These are phyloP conservation scores for Catharus fuscescens DNA, from an alignment of 2,113 vertebrate genomes.

Conservation along the genomic window DNA sequence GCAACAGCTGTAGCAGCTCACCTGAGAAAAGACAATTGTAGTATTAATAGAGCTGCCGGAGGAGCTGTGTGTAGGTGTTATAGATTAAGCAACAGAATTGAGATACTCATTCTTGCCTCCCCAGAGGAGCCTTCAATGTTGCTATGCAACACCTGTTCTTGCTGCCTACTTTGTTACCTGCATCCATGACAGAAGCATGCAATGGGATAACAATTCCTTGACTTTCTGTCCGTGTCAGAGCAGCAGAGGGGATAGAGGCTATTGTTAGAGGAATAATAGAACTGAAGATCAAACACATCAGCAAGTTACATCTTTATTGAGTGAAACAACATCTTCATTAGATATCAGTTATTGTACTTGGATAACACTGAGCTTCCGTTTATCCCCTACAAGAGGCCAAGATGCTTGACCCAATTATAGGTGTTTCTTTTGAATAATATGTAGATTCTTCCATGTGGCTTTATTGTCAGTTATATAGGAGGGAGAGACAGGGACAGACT, in stretches of 20 bases:
- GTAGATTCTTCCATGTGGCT: not conserved
- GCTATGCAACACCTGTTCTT: not conserved
- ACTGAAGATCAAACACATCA: not conserved
- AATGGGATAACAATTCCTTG: not conserved
- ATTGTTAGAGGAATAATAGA: not conserved
- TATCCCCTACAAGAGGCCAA: not conserved
- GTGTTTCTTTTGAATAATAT: not conserved
- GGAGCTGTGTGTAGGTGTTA: not conserved
- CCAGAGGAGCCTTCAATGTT: not conserved
- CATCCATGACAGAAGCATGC: not conserved
- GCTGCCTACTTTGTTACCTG: not conserved
- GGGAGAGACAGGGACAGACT: not conserved
- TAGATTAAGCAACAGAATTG: not conserved
- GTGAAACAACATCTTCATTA: not conserved
- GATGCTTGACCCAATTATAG: not conserved
- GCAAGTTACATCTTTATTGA: not conserved
- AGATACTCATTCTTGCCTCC: not conserved
- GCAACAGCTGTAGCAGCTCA: not conserved
- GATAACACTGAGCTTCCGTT: not conserved
- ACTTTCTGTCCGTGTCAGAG: not conserved
- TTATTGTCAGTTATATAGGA: not conserved
- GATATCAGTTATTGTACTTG: not conserved
- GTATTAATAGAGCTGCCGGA: not conserved
- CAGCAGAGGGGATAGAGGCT: not conserved
- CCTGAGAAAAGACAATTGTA: not conserved